Evolutionary conservation across 2,888 invertebrate genomes (phyloP).

Genomic region (Saturnia japonica): DNA sequence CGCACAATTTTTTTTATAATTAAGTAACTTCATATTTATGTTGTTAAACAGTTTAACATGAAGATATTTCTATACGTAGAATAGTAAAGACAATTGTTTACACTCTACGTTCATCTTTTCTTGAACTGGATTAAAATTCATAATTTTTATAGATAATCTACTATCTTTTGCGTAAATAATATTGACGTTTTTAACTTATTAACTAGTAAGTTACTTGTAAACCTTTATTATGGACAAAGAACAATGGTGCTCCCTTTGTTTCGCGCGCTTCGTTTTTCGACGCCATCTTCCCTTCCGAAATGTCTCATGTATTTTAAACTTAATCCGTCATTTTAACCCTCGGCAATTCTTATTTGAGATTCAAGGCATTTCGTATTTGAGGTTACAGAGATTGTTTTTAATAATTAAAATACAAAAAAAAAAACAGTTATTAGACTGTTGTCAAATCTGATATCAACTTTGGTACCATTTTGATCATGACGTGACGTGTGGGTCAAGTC

Average conservation of each 20-base stretch:
- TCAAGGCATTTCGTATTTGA: not conserved
- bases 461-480: not conserved
- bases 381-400: not conserved
- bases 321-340: constrained; percentile 8
- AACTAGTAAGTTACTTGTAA: not conserved
- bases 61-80: too few relatives aligned
- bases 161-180: not conserved
- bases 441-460: not conserved
- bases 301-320: constrained; percentile 9
- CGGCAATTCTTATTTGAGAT: not conserved
- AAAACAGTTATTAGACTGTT: not conserved
- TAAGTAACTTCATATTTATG: too few relatives aligned
- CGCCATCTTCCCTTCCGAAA: constrained; percentile 10
- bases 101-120: too few relatives aligned
- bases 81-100: too few relatives aligned
- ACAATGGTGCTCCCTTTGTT: constrained; percentile 1
- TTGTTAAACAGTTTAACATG: too few relatives aligned
- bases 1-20: too few relatives aligned
- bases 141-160: not conserved
- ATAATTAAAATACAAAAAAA: not conserved
- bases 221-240: not conserved
- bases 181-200: not conserved
- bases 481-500: not conserved
- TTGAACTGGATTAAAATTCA: too few relatives aligned
- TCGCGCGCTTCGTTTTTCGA: constrained; percentile 7